These are phyloP conservation scores for Porites lutea DNA, from an alignment of 64 coral and sea anemone genomes.

Conservation along the genomic window DNA sequence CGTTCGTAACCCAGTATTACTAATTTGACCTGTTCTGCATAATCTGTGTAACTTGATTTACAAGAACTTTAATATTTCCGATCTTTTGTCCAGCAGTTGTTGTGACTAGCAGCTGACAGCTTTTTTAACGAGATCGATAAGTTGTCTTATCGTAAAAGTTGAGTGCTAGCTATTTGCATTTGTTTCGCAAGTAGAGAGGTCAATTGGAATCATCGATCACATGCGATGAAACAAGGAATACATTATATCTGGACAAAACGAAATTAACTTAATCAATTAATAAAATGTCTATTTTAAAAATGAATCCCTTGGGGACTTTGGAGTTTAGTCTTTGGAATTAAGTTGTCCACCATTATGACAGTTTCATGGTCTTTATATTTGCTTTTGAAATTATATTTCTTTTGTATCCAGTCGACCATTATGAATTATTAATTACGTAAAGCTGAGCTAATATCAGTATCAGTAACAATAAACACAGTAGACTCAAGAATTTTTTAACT, in stretches of 20 bases:
- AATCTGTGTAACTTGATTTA: not conserved
- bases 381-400: not conserved
- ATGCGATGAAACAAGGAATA: not conserved
- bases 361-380: not conserved
- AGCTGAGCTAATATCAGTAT: too few relatives aligned
- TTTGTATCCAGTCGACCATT: not conserved
- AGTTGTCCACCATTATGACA: not conserved
- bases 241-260: not conserved
- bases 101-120: not conserved
- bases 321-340: not conserved
- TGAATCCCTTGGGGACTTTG: not conserved
- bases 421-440: not conserved
- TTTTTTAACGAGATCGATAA: not conserved
- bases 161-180: not conserved
- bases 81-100: not conserved
- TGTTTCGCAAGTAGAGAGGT: not conserved
- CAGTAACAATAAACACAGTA: not conserved
- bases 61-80: not conserved
- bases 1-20: not conserved
- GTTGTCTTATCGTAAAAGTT: not conserved
- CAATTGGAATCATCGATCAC: not conserved
- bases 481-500: not conserved
- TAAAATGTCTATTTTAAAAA: not conserved
- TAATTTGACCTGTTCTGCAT: too few relatives aligned
- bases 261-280: conserved; percentile 10